Percentiles rank a stretch among this genome's conserved stretches.
These are phyloP conservation scores for Poeciliopsis presidionis DNA, from an alignment of 2,797 vertebrate genomes.

Conservation along the genomic window DNA sequence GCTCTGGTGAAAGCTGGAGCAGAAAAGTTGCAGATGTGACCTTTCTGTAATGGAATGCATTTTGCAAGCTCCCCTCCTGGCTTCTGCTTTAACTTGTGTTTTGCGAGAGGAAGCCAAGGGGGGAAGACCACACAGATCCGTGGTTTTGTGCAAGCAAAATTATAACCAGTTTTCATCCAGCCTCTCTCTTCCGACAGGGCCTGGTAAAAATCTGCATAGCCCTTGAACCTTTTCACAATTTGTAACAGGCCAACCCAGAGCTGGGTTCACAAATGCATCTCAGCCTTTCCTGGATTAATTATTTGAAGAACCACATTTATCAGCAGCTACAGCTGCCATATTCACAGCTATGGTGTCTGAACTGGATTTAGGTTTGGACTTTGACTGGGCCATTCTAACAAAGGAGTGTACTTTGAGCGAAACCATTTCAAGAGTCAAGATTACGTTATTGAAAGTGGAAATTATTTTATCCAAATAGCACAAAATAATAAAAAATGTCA, in stretches of 20 bases:
- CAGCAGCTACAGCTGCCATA: not conserved
- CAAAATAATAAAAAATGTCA: too few relatives aligned
- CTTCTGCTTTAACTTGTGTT: slow-evolving; percentile 32
- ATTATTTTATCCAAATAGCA: too few relatives aligned
- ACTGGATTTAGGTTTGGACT: not conserved
- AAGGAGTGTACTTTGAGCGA: not conserved
- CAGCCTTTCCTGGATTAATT: not conserved
- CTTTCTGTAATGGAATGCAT: slow-evolving; percentile 67
- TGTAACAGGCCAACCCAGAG: not conserved
- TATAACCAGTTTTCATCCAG: slow-evolving; percentile 67
- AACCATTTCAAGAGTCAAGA: not conserved
- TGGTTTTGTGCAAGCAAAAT: slow-evolving; percentile 52
- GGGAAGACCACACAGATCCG: slow-evolving; percentile 71
- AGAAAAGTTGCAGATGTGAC: slow-evolving; percentile 74
- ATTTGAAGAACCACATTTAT: not conserved
- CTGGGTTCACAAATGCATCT: too few relatives aligned
- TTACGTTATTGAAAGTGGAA: too few relatives aligned
- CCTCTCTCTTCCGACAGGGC: slow-evolving; percentile 51
- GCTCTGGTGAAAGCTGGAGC: slow-evolving; percentile 44
- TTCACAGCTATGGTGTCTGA: not conserved
- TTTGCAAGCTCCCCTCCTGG: slow-evolving; percentile 28
- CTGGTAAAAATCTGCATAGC: not conserved
- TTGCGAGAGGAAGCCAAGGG: slow-evolving; percentile 35
- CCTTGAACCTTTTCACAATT: not conserved
- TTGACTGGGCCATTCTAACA: not conserved